phyloP scores from a whole-genome alignment of 1,140 invertebrate species.

The Ips nitidus region DNA sequence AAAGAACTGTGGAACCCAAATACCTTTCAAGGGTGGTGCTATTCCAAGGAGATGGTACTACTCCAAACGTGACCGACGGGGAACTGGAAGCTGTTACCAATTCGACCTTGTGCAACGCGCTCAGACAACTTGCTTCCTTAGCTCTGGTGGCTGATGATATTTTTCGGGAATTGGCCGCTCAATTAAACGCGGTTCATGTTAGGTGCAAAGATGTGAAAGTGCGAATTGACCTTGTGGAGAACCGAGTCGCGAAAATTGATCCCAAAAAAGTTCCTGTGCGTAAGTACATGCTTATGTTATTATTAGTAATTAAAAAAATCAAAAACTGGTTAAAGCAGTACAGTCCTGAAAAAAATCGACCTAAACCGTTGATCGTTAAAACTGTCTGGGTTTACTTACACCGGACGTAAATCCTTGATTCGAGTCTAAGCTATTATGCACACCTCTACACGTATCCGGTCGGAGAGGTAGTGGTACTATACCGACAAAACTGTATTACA shows the following conservation, averaged over 20 bases:
- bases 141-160: constrained; percentile 75
- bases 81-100: constrained; percentile 76
- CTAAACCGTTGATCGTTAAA: too few species aligned
- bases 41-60: constrained; percentile 57
- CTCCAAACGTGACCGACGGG: constrained; percentile 62
- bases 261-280: constrained; percentile 81
- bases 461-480: too few species aligned
- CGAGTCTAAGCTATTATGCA: too few species aligned
- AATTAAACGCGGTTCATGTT: constrained; percentile 67
- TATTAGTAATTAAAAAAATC: background rate
- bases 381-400: too few species aligned
- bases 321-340: background rate
- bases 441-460: too few species aligned
- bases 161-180: constrained; percentile 69
- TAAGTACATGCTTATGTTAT: constrained; percentile 60
- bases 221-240: constrained; percentile 64
- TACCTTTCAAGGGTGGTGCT: constrained; percentile 65
- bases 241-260: constrained; percentile 64
- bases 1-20: constrained; percentile 68
- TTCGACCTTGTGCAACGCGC: constrained; percentile 72
- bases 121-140: constrained; percentile 76
- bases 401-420: too few species aligned
- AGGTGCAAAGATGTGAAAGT: constrained; percentile 64
- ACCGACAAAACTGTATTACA: too few species aligned
- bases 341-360: background rate